A percentile compares a stretch with the other conserved stretches of the same genome.
These are phyloP conservation scores for Hydroisotoma schaefferi DNA, from an alignment of 2,888 invertebrate genomes.

Conservation along the genomic window DNA sequence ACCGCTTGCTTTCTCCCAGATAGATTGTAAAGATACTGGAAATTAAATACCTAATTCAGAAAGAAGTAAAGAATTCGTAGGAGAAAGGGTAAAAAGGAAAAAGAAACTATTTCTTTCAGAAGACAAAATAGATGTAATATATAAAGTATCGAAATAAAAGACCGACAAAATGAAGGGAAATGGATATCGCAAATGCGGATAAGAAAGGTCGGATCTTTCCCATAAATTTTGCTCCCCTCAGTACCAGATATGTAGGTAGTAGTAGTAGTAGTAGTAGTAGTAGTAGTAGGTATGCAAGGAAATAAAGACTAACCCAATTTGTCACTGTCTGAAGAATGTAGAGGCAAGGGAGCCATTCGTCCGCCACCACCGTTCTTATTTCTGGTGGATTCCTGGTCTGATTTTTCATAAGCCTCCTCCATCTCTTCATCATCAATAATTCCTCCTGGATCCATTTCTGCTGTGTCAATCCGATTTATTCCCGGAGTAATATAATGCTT, in stretches of 20 bases:
- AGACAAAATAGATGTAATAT: not conserved
- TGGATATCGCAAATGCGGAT: too few species aligned
- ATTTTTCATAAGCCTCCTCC: constrained; percentile 23
- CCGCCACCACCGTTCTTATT: constrained; percentile 29
- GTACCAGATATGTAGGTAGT: too few species aligned
- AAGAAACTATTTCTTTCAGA: too few species aligned
- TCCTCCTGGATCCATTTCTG: constrained; percentile 25
- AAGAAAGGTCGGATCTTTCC: too few species aligned
- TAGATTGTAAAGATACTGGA: too few species aligned
- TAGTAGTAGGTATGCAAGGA: not conserved
- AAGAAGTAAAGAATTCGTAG: too few species aligned
- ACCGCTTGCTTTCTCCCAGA: too few species aligned
- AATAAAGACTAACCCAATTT: constrained; percentile 21
- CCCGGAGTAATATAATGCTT: constrained; percentile 48
- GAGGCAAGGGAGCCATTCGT: constrained; percentile 44
- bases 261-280: too few species aligned
- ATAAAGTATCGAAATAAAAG: not conserved
- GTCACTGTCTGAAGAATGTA: constrained; percentile 44
- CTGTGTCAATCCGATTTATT: constrained; percentile 36
- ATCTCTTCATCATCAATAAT: constrained; percentile 41
- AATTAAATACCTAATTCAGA: too few species aligned
- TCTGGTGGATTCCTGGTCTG: constrained; percentile 11
- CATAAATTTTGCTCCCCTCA: too few species aligned
- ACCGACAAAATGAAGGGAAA: not conserved
- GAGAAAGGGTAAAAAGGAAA: too few species aligned